These are phyloP conservation scores for Rhombomys opimus DNA, from an alignment of 2,113 vertebrate genomes.

Conservation along the genomic window DNA sequence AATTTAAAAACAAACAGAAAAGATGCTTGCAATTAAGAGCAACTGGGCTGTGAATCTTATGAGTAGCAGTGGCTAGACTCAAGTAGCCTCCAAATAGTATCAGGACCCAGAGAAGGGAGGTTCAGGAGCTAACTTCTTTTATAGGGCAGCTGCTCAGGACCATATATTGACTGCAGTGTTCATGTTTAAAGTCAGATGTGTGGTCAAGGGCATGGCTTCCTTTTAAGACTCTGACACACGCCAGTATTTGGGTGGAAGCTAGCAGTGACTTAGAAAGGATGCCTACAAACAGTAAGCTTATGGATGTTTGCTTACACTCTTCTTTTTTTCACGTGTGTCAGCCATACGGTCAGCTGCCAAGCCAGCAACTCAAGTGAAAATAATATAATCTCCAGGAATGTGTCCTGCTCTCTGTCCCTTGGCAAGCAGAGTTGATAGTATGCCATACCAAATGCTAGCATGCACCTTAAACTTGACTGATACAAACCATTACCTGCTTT, in stretches of 20 bases:
- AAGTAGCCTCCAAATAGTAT: background rate
- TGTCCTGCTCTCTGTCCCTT: background rate
- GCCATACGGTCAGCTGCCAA: constrained; percentile 19
- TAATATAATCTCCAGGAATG: constrained; percentile 46
- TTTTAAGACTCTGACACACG: constrained; percentile 61
- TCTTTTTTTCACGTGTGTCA: background rate
- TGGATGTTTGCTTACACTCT: constrained; percentile 42
- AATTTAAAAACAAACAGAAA: constrained; percentile 52
- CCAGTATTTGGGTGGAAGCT: background rate
- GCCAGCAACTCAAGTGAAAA: constrained; percentile 49
- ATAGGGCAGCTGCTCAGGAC: background rate
- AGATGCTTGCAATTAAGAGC: background rate
- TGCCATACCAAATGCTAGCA: constrained; percentile 47
- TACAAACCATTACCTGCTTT: constrained; percentile 35
- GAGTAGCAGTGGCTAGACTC: background rate
- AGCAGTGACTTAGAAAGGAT: constrained; percentile 17
- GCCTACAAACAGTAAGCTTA: background rate
- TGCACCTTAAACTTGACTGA: constrained; percentile 14
- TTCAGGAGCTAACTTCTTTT: background rate
- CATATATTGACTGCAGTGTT: background rate
- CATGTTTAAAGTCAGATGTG: constrained; percentile 25
- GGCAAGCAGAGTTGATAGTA: background rate
- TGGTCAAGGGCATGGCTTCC: background rate
- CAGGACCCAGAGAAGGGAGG: background rate
- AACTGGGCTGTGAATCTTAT: background rate